Evolutionary conservation across 2,888 invertebrate species (phyloP).

Genomic region (Gymnosoma rotundatum): DNA sequence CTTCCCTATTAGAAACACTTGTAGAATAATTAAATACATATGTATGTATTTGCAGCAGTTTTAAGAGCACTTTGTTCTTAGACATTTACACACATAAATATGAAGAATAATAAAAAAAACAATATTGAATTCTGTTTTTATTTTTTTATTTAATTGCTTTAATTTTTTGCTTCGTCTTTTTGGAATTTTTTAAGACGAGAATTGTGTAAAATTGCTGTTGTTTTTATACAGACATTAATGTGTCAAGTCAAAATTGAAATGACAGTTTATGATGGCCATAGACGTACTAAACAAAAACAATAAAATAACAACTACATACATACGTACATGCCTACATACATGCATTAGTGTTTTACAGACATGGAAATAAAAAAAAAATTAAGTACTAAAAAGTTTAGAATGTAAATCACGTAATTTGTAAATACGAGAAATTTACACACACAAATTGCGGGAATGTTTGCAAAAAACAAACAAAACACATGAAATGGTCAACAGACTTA

Average conservation of each 20-base stretch:
- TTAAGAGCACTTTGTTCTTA: too few relatives aligned
- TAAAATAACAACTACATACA: slow-evolving; percentile 6
- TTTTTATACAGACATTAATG: slow-evolving; percentile 62
- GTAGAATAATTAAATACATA: too few relatives aligned
- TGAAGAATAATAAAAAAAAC: background rate
- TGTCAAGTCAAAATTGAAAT: slow-evolving; percentile 68
- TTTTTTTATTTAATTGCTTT: slow-evolving; percentile 22
- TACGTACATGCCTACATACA: background rate
- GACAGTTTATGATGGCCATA: slow-evolving; percentile 68
- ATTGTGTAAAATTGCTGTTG: slow-evolving; percentile 30
- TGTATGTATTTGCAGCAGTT: too few relatives aligned
- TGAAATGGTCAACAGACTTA: slow-evolving; percentile 8
- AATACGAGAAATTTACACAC: slow-evolving; percentile 61
- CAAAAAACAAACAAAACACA: background rate
- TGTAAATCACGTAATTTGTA: slow-evolving; percentile 67
- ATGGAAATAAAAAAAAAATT: background rate
- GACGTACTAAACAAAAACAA: slow-evolving; percentile 45
- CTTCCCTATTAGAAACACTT: too few relatives aligned
- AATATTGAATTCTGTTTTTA: background rate
- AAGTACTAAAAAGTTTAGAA: slow-evolving; percentile 46
- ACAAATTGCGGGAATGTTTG: slow-evolving; percentile 3
- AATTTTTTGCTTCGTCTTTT: background rate
- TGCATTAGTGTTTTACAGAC: slow-evolving; percentile 19
- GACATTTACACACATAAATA: background rate
- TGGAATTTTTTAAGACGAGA: background rate